These are phyloP conservation scores for Masticophis lateralis DNA, from an alignment of 2,797 vertebrate genomes.

Conservation along the genomic window DNA sequence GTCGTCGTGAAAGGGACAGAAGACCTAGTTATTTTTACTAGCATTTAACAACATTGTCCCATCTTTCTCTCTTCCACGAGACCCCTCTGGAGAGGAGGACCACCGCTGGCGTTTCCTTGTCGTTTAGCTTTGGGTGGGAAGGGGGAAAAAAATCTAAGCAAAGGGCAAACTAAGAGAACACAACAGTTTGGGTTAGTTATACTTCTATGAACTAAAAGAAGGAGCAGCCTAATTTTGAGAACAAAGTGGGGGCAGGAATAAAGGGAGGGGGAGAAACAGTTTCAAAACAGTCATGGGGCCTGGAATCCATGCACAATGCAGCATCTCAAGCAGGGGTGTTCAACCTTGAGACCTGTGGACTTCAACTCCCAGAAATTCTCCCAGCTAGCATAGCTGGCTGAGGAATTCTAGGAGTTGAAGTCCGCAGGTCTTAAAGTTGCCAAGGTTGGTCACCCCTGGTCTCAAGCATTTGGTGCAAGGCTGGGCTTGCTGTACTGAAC, in stretches of 20 bases:
- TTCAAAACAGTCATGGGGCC: constrained; percentile 62
- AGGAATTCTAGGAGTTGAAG: not conserved
- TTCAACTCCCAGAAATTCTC: not conserved
- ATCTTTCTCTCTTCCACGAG: not conserved
- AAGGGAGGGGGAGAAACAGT: constrained; percentile 47
- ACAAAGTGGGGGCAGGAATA: constrained; percentile 52
- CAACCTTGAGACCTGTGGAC: not conserved
- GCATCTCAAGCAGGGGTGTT: constrained; percentile 8
- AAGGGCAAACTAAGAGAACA: constrained; percentile 63
- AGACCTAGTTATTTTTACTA: not conserved
- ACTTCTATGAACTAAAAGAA: constrained; percentile 57
- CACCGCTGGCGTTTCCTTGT: constrained; percentile 40
- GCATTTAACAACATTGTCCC: not conserved
- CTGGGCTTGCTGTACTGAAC: constrained; percentile 52
- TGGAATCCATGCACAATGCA: constrained; percentile 64
- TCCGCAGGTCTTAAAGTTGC: not conserved
- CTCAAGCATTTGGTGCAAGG: constrained; percentile 45
- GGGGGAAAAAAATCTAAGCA: constrained; percentile 4
- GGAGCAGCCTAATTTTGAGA: constrained; percentile 20
- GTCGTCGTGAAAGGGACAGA: not conserved
- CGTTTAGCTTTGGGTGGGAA: constrained; percentile 45
- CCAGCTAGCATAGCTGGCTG: too few species aligned
- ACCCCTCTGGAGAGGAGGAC: too few species aligned
- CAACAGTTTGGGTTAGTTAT: constrained; percentile 60
- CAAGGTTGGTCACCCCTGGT: not conserved